These are phyloP conservation scores for Lerema accius DNA, from an alignment of 1,140 invertebrate species.

Conservation along the genomic window DNA sequence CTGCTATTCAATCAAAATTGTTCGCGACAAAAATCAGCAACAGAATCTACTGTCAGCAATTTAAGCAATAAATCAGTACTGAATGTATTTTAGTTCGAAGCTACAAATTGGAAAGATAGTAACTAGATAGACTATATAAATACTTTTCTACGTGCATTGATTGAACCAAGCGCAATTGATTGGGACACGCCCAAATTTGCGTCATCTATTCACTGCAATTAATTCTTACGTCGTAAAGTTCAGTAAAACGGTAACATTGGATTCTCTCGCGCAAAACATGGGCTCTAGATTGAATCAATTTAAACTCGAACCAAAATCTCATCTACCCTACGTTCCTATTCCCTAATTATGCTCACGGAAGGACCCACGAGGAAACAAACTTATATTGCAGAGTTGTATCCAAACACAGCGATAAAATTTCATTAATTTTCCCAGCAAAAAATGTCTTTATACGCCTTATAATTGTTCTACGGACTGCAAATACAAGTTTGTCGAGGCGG, in stretches of 20 bases:
- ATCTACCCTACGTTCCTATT: conserved; percentile 58
- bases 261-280: conserved; percentile 70
- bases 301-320: conserved; percentile 73
- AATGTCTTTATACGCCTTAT: too few species aligned
- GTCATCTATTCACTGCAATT: conserved; percentile 54
- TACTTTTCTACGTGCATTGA: conserved; percentile 3
- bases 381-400: conserved; percentile 38
- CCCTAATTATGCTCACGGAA: conserved; percentile 80
- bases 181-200: conserved; percentile 32
- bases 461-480: conserved; percentile 16
- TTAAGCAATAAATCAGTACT: conserved; percentile 24
- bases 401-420: too few species aligned
- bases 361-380: conserved; percentile 68
- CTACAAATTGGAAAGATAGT: conserved; percentile 15
- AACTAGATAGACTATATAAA: conserved; percentile 3
- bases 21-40: conserved; percentile 5
- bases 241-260: conserved; percentile 47
- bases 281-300: conserved; percentile 79
- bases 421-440: too few species aligned
- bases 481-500: conserved; percentile 64
- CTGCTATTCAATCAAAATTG: conserved; percentile 27
- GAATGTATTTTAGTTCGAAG: conserved; percentile 17
- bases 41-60: conserved; percentile 20
- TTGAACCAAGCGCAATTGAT: conserved; percentile 31
- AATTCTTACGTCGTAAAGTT: conserved; percentile 58